phyloP scores from a whole-genome alignment of 2,113 vertebrate genomes.

The Notarius quadriscutis region DNA sequence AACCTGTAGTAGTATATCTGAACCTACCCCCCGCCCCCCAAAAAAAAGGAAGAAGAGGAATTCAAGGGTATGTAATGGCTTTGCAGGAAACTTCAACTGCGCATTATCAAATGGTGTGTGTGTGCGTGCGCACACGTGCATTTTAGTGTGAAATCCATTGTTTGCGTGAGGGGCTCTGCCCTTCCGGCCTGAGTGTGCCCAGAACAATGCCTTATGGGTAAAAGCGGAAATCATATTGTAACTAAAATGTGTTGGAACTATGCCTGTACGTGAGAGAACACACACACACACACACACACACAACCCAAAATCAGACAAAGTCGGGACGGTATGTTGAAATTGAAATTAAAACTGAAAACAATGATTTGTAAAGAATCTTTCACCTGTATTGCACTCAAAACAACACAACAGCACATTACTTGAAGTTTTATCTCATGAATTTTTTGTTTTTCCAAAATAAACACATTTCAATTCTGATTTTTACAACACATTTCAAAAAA shows the following conservation, averaged over 20 bases:
- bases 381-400: too few species aligned
- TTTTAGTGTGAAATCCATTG: conserved; percentile 38
- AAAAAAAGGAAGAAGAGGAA: not conserved
- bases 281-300: conserved; percentile 26
- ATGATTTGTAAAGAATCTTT: too few species aligned
- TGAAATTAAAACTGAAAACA: too few species aligned
- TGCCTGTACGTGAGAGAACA: conserved; percentile 25
- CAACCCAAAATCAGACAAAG: too few species aligned
- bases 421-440: too few species aligned
- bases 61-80: not conserved
- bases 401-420: too few species aligned
- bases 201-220: conserved; percentile 50
- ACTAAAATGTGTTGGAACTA: conserved; percentile 38
- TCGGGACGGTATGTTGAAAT: too few species aligned
- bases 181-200: conserved; percentile 38
- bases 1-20: not conserved
- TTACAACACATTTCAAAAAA: too few species aligned
- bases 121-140: not conserved
- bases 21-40: not conserved
- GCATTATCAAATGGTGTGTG: conserved; percentile 3
- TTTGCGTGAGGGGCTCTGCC: conserved; percentile 43
- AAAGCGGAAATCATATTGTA: conserved; percentile 35
- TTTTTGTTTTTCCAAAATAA: too few species aligned
- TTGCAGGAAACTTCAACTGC: conserved; percentile 28
- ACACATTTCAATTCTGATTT: too few species aligned